Evolutionary conservation across 2,797 vertebrate genomes (phyloP), one percentile per base, ranked within the genome.

Genomic region (Semotilus atromaculatus): DNA sequence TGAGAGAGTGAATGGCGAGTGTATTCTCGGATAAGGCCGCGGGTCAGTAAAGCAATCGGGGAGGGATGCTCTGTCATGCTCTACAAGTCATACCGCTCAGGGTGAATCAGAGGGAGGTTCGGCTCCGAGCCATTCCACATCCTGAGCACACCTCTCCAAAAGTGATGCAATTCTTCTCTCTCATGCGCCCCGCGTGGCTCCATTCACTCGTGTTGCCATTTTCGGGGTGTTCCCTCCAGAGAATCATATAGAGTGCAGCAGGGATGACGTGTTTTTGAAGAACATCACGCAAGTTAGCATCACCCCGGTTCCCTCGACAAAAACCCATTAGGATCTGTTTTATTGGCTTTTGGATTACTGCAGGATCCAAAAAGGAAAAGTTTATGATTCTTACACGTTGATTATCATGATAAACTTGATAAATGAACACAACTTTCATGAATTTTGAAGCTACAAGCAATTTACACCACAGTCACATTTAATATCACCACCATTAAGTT

Each of bases 101-200:
- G 64, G 76, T 38, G 53, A 71, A 51, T 79, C 53, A 77, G 26
- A 62, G 67, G 67, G 53, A 75, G 81, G 71, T 82, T 74, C 40
- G 4, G 23, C 29, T 74, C 55, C 3, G 5, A 66, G n/a, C 14
- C 81, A 53, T 67, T 83, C 66, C 72, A 83, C 16, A 83, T 60
- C 68, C 53, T 16, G 16, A 71, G 34, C n/a, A 67, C 78, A 68
- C 29, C 43, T 60, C 38, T 81, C 38, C 18, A 60, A 71, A 71
- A 29, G 43, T 62, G 21, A 38, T 36, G 43, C 58, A 64, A 4
- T 73, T 19, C 29, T 34, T 48, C 31, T 36, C 10, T 73, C 16
- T 55, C 45, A 81, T 71, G 51, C 51, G 2, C 36, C 36, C 34
- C 5, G 13, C 13, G 2, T 55, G 74, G 14, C 14, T 76, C 34